Evolutionary conservation across 2,888 invertebrate species (phyloP), one percentile per base, ranked within the genome.

Genomic region (Pollenia labialis): DNA sequence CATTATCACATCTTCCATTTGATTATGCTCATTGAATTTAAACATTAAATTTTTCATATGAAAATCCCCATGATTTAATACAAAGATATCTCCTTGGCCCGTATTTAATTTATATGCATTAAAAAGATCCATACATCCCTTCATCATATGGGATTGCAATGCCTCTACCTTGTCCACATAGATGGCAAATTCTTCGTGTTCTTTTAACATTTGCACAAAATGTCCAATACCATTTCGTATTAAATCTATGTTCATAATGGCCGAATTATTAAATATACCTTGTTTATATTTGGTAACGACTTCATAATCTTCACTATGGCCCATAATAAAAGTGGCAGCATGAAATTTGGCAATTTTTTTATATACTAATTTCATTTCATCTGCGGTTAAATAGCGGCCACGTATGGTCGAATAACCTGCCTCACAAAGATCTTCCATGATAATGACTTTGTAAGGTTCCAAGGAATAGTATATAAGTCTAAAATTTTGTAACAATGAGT

Each of bases 21-120:
- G 32, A 9, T 62, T 66, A 7, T 72, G 40, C 44, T 87, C 66
- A 32, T 75, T 58, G 8, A 89, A 79, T 68, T 88, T 90, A 18
- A 91, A 91, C 91, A 92, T 90, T 74, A 92, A 80, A 44, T 92
- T 92, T 23, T 89, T 90, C 4, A 82, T 69, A 81, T 92, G 92
- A 52, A 92, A 90, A 71, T 92, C 92, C 0, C 92, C 92, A 77
- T 92, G 92, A 64, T 89, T 89, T 1, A 92, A 88, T 0, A 90
- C 90, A 44, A 90, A 90, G 58, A 87, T 81, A 68, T 86, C 72
- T 12, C 42, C 54, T 4, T 52, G 42, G 2, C 32, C 46, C 11
- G 60, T 40, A 14, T 76, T 71, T 6, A 58, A 32, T 44, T 12
- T 68, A 18, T 68, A 82, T n/a, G 85, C 79, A 32, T 42, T 68